Evolutionary conservation across 2,797 vertebrate genomes (phyloP).

Genomic region (Eulemur albifrons): DNA sequence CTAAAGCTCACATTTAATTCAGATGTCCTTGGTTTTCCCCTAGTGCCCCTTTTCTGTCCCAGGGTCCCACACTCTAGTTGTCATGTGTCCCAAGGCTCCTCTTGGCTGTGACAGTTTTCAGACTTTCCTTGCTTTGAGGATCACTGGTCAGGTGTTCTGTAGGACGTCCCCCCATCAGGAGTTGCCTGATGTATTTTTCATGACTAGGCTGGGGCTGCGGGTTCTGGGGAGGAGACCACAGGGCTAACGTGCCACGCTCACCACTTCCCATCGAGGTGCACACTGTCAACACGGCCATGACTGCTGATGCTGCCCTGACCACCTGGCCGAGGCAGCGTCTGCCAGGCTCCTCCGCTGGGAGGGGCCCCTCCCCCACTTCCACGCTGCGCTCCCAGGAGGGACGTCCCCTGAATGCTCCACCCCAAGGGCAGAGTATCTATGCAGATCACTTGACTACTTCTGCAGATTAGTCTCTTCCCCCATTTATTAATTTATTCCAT

Average conservation of each 20-base stretch:
- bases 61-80: neutral
- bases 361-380: neutral
- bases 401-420: too few relatives aligned
- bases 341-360: neutral
- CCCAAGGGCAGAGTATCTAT: neutral
- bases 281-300: too few relatives aligned
- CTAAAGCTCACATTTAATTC: neutral
- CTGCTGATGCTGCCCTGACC: fast-evolving
- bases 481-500: neutral
- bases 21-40: neutral
- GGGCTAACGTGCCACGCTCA: too few relatives aligned
- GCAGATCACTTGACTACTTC: neutral
- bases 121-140: neutral
- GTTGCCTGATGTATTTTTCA: neutral
- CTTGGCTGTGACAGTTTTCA: neutral
- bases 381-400: neutral
- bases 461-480: neutral
- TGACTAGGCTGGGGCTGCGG: too few relatives aligned
- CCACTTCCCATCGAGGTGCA: neutral
- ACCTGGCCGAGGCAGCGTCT: neutral
- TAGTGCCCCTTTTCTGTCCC: neutral
- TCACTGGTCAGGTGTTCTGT: neutral
- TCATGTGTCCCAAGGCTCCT: neutral
- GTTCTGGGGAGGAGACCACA: neutral
- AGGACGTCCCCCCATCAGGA: neutral